Evolutionary conservation across 2,113 vertebrate species (phyloP).

Genomic region (Orthonyx spaldingii): DNA sequence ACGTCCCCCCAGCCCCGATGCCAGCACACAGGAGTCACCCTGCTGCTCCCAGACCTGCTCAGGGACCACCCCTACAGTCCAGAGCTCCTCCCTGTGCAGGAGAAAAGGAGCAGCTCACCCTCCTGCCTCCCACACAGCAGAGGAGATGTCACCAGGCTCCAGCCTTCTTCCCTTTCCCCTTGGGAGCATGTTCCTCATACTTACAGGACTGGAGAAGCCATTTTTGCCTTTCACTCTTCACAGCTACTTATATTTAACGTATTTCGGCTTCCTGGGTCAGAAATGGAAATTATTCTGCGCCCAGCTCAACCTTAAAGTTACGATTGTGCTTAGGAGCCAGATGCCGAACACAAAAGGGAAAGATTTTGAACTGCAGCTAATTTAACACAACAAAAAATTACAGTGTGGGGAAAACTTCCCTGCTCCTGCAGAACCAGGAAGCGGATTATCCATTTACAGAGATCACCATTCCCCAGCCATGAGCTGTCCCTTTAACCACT

Average conservation of each 20-base stretch:
- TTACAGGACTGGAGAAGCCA: background rate
- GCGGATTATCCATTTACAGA: slow-evolving; percentile 75
- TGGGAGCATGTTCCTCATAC: background rate
- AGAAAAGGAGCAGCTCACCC: background rate
- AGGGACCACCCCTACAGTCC: too few relatives aligned
- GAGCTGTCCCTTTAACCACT: slow-evolving; percentile 88
- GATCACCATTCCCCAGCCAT: slow-evolving; percentile 75
- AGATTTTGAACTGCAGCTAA: background rate
- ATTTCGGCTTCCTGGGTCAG: slow-evolving; percentile 1
- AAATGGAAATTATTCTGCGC: background rate
- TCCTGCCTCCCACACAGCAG: background rate
- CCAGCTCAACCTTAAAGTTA: background rate
- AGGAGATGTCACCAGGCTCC: background rate
- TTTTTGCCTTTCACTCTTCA: background rate
- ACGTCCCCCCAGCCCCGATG: rapidly evolving
- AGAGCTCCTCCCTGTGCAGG: rapidly evolving
- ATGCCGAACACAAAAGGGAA: background rate
- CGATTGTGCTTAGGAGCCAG: background rate
- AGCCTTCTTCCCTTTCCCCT: background rate
- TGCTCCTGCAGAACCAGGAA: rapidly evolving
- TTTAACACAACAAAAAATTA: background rate
- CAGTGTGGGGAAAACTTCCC: background rate
- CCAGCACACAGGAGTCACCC: background rate
- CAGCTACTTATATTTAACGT: slow-evolving; percentile 2
- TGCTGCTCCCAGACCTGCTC: background rate